Evolutionary conservation across 2,888 invertebrate species (phyloP), one percentile per base, ranked within the genome.

Genomic region (Perithous albicinctus): DNA sequence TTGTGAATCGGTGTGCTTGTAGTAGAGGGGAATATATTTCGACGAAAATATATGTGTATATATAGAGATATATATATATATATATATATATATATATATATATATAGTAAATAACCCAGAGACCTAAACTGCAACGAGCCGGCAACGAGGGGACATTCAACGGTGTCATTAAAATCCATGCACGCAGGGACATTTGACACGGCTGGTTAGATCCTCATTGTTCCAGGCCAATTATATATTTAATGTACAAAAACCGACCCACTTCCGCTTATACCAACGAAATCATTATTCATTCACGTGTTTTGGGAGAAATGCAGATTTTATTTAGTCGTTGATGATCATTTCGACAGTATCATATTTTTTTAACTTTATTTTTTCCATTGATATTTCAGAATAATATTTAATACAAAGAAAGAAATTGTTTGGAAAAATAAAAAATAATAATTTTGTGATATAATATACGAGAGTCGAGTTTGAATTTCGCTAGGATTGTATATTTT

Each of bases 1-100:
- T 78, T 78, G 78, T 66, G 75, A 78, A 82, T 82, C 75, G 75
- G 78, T 78, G 72, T 48, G 61, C 46, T 74, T 38, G 46, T 80
- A 41, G 43, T 41, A 26, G 35, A 26, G 35, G 59, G 59, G 38
- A 51, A 66, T 73, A 66, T 66, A 82, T 70, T 70, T 64, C 18
- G 6, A 54, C 20, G 12, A 10, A 29, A 41, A 67, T 59, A 29
- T 64, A 64, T 51, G 38, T 46, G 46, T 18, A 18, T 66, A 7
- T 38, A 74, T 38, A 54, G 32, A n/a, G n/a, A n/a, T 64, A 64
- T 51, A 48, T 46, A 56, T 18, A 18, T 66, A 7, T 38, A 74
- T 38, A 54, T 64, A 64, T 51, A 48, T 46, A 56, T 18, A 18
- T 66, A 7, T 64, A 64, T 51, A 48, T 46, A 56, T 18, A 18